Evolutionary conservation across 2,797 vertebrate species (phyloP), one percentile per base, ranked within the genome.

Genomic region (Phrynocephalus vlangalii): DNA sequence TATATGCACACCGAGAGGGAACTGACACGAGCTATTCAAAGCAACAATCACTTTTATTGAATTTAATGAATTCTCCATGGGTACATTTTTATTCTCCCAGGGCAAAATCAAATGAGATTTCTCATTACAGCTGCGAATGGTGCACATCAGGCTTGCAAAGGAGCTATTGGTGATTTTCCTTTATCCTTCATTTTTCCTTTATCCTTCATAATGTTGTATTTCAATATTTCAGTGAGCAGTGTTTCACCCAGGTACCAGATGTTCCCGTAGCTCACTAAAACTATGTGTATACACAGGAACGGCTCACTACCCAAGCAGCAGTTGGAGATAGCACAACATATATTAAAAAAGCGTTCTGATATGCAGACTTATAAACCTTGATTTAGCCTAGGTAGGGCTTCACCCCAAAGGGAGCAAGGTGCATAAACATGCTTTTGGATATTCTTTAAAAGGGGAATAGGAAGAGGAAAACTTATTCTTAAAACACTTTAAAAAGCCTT

Each of bases 11-110:
- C 63, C 30, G 44, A 85, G 18, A 18, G 60, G n/a, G 48, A 82
- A 82, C 44, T 44, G 78, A 70, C 60, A 76, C 5, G 11, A 85
- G 48, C 2, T 73, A 85, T 88, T 81, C 78, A 85, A 88, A 85
- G 83, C 87, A 85, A 88, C 79, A 81, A 85, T 85, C 72, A 81
- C 83, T 56, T 88, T 81, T 88, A 88, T 88, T 88, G 68, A 81
- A 80, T 76, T 79, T 83, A 87, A 87, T 83, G 81, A 81, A 85
- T 82, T 85, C 70, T 88, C 83, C 68, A 15, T 75, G 83, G 66
- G 33, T 87, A 83, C 81, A 83, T 70, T 87, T 83, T 87, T 71
- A 87, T 87, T 83, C 82, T 88, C 82, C 67, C 38, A 88, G 75
- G 78, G 87, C 71, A 81, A 81, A 85, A 72, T 85, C 78, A 85